A percentile compares a stretch with the other conserved stretches of the same genome.
Conservation (phyloP, 2,797 vertebrate genomes). For the Melanotaenia nigrans region DNA sequence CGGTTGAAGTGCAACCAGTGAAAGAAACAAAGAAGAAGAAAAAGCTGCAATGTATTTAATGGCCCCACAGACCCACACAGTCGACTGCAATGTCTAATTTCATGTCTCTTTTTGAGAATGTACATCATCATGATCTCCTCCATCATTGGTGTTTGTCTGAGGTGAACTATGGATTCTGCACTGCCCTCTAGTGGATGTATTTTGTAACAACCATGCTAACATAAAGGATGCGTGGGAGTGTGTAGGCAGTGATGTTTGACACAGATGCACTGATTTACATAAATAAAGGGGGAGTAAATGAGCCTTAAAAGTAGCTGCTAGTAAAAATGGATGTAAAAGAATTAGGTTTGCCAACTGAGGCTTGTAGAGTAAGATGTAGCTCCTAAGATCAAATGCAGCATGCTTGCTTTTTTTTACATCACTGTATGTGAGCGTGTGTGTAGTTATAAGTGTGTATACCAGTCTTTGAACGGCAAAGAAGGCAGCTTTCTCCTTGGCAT, state of each 20-base stretch:
- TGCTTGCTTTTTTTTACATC: too few relatives aligned
- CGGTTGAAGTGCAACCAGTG: neutral
- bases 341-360: too few relatives aligned
- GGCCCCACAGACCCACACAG: too few relatives aligned
- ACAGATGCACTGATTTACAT: neutral
- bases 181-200: neutral
- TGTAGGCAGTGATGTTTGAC: too few relatives aligned
- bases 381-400: too few relatives aligned
- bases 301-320: neutral
- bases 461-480: constrained; percentile 92
- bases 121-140: too few relatives aligned
- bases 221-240: neutral
- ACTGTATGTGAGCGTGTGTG: too few relatives aligned
- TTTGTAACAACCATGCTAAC: neutral
- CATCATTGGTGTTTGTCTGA: too few relatives aligned
- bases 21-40: neutral
- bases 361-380: too few relatives aligned
- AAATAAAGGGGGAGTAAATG: neutral
- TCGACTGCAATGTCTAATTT: neutral
- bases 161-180: too few relatives aligned
- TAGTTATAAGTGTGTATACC: constrained; percentile 77
- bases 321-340: too few relatives aligned
- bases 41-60: too few relatives aligned
- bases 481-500: constrained; percentile 95
- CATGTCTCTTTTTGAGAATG: neutral